Evolutionary conservation across 1,140 invertebrate species (phyloP), one percentile per base, ranked within the genome.

Genomic region (Antheraea pernyi): DNA sequence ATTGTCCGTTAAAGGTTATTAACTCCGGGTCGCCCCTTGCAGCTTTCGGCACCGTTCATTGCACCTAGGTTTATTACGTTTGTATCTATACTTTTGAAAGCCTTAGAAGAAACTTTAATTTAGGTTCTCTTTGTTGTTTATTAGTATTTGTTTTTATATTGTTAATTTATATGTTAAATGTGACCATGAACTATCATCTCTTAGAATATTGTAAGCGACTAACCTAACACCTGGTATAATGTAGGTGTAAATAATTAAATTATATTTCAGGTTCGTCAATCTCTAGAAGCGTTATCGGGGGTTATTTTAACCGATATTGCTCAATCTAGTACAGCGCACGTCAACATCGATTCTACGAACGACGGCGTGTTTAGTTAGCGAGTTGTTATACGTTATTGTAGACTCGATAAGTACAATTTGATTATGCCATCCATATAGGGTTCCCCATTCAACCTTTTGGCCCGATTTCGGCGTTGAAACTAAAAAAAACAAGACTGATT

Each of bases 201-300:
- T n/a, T n/a, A n/a, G n/a, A n/a, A n/a, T n/a, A n/a, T n/a, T n/a
- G n/a, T n/a, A n/a, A n/a, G n/a, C n/a, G n/a, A n/a, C n/a, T n/a
- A n/a, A n/a, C n/a, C n/a, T n/a, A n/a, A n/a, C n/a, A n/a, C n/a
- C n/a, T n/a, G n/a, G n/a, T n/a, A n/a, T n/a, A n/a, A n/a, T n/a
- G n/a, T n/a, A n/a, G n/a, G n/a, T n/a, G n/a, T n/a, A n/a, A 30
- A 30, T 30, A 30, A 30, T 30, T 30, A 30, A 2, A 30, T 71
- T 75, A 65, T 64, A 76, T 86, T 84, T 67, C 86, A 95, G 94
- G 94, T 95, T 36, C 91, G 94, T 65, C 94, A 95, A 83, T 95
- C 94, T 5, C 80, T 95, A 73, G 94, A 95, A 83, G 93, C 94
- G 59, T 72, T 95, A 59, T 94, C 94, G 8, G 91, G 93, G 6